phyloP scores from a whole-genome alignment of 2,113 vertebrate species.

The Oreochromis niloticus region DNA sequence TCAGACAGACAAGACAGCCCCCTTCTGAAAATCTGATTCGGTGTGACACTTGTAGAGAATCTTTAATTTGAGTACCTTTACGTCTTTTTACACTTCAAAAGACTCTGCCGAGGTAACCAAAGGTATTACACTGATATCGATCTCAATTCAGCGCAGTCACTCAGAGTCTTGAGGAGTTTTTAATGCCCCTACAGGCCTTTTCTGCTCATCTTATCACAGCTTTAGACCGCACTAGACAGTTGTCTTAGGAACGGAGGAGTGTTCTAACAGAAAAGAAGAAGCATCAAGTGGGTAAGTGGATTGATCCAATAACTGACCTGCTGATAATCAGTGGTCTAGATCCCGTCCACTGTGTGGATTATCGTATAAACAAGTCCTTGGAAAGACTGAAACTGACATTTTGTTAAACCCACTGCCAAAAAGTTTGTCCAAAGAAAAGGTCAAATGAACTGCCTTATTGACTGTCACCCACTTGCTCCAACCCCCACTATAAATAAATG shows the following conservation, averaged over 20 bases:
- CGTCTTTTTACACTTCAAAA: conserved; percentile 3
- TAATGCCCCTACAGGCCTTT: conserved; percentile 4
- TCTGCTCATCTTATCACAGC: conserved; percentile 34
- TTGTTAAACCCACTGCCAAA: not conserved
- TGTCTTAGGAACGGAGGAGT: not conserved
- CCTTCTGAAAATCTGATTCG: not conserved
- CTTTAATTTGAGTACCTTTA: conserved; percentile 10
- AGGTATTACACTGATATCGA: conserved; percentile 54
- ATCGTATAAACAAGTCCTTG: not conserved
- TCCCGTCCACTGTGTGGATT: not conserved
- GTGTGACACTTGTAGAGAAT: conserved; percentile 16
- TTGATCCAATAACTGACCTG: not conserved
- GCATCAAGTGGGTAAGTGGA: not conserved
- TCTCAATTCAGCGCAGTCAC: conserved; percentile 55
- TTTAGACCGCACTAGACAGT: conserved; percentile 9
- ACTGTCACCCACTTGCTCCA: not conserved
- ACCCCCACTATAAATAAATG: rapidly evolving
- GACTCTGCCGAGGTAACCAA: conserved; percentile 18
- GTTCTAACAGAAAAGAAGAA: not conserved
- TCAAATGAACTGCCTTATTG: not conserved
- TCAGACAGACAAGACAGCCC: not conserved
- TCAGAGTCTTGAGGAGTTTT: conserved; percentile 20
- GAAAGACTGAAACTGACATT: not conserved
- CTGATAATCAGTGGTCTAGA: not conserved
- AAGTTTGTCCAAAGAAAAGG: not conserved